Evolutionary conservation across 1,140 invertebrate genomes (phyloP), one percentile per base, ranked within the genome.

Genomic region (Cydia splendana): DNA sequence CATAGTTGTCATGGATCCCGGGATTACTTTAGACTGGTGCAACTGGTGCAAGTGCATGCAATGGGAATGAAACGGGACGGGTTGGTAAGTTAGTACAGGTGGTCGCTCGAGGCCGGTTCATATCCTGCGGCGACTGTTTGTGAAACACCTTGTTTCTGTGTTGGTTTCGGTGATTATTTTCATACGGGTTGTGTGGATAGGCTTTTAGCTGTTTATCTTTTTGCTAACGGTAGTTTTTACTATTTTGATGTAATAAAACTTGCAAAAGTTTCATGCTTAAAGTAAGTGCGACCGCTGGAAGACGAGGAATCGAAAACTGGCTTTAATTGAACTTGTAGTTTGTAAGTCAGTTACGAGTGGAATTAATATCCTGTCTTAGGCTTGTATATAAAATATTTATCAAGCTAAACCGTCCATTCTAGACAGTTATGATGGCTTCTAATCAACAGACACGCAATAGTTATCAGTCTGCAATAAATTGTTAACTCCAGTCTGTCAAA

Each of bases 41-140:
- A 18, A 62, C 18, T 62, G 9, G 57, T 24, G 51, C 51, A 18
- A 7, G 57, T 24, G 20, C 2, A 24, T 24, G 10, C 57, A 12
- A 24, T 24, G 18, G 18, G 18, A 62, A 62, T 53, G 30, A 30
- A n/a, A 42, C 67, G 67, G 34, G 75, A 62, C 69, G 62, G 65
- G 76, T 78, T 77, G 76, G 62, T 53, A 53, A 53, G 51, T 53
- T 53, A 53, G 51, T 74, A 77, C 67, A 71, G 67, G 38, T 71
- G 67, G 67, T 76, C 77, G 45, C 76, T 76, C 75, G 30, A 77
- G 74, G 80, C 48, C 42, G 73, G 53, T 62, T n/a, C 38, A 78
- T 78, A 71, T 71, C 76, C 80, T 79, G 80, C 71, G 79, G 42
- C 53, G 65, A 78, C 78, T 82, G 80, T 82, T 82, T 80, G 77